Conservation (phyloP, 2,888 invertebrate genomes). For the Nematopogon swammerdamellus region DNA sequence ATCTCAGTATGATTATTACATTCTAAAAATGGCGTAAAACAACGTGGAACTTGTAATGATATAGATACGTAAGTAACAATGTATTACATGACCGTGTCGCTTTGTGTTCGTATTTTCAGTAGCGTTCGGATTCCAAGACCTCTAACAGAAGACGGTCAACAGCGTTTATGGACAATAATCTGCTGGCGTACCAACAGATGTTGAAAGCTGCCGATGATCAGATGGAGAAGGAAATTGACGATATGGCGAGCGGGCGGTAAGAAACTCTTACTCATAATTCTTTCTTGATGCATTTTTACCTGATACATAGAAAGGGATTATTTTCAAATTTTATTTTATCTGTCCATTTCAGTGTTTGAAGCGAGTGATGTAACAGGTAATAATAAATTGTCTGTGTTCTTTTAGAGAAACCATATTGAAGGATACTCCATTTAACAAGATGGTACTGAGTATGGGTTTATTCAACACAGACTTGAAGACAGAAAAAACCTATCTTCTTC, state of each 20-base stretch:
- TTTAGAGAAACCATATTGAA: conserved; percentile 66
- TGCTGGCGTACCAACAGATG: conserved; percentile 63
- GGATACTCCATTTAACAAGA: conserved; percentile 52
- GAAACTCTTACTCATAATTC: conserved; percentile 14
- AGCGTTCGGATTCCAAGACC: conserved; percentile 42
- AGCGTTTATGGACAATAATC: conserved; percentile 66
- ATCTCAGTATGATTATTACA: too few relatives aligned
- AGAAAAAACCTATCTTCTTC: conserved; percentile 70
- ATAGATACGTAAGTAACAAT: conserved; percentile 5
- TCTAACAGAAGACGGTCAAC: conserved; percentile 49
- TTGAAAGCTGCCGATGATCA: conserved; percentile 67
- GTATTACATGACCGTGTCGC: conserved; percentile 11
- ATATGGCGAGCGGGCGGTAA: conserved; percentile 77
- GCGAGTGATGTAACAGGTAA: too few relatives aligned
- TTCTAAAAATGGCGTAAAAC: too few relatives aligned
- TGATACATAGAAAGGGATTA: conserved; percentile 3
- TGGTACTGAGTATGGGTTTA: conserved; percentile 61
- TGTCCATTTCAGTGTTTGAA: too few relatives aligned
- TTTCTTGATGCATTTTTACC: conserved; percentile 1
- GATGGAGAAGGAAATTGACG: conserved; percentile 77
- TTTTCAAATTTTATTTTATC: conserved; percentile 7
- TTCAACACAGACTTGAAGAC: conserved; percentile 46
- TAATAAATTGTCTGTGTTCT: conserved; percentile 17
- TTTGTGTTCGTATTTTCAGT: conserved; percentile 32
- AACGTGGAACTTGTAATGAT: too few relatives aligned